Evolutionary conservation across 2,888 invertebrate species (phyloP).

Genomic region (Branchellion lobata): DNA sequence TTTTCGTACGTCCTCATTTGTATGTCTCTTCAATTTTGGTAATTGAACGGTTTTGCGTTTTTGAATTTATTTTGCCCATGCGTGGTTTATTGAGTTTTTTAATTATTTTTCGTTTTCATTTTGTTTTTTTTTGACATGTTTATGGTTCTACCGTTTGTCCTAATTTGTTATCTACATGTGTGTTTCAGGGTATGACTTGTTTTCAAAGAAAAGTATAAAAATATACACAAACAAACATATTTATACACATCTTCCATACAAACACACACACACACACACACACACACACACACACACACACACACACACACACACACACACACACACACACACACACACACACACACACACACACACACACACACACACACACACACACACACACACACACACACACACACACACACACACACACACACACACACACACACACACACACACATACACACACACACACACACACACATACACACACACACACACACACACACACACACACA

Average conservation of each 20-base stretch:
- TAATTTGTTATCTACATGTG: too few relatives aligned
- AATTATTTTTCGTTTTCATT: too few relatives aligned
- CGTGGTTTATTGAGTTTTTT: too few relatives aligned
- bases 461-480: conserved; percentile 26
- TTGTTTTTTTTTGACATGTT: too few relatives aligned
- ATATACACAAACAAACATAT: background rate
- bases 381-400: conserved; percentile 29
- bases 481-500: conserved; percentile 24
- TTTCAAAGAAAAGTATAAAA: too few relatives aligned
- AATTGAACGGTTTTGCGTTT: too few relatives aligned
- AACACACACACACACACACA: conserved; percentile 16
- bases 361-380: conserved; percentile 29
- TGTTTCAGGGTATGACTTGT: too few relatives aligned
- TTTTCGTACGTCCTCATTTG: too few relatives aligned
- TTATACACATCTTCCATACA: conserved; percentile 13
- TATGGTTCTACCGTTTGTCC: too few relatives aligned
- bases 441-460: conserved; percentile 23
- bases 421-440: conserved; percentile 29
- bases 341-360: conserved; percentile 26
- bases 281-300: conserved; percentile 20
- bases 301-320: conserved; percentile 18
- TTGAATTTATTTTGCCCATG: too few relatives aligned
- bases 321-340: conserved; percentile 18
- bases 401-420: conserved; percentile 29
- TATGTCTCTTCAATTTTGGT: too few relatives aligned